Percentiles rank a stretch among this genome's conserved stretches.
Conservation (phyloP, 2,113 vertebrate species). For the Meles meles region DNA sequence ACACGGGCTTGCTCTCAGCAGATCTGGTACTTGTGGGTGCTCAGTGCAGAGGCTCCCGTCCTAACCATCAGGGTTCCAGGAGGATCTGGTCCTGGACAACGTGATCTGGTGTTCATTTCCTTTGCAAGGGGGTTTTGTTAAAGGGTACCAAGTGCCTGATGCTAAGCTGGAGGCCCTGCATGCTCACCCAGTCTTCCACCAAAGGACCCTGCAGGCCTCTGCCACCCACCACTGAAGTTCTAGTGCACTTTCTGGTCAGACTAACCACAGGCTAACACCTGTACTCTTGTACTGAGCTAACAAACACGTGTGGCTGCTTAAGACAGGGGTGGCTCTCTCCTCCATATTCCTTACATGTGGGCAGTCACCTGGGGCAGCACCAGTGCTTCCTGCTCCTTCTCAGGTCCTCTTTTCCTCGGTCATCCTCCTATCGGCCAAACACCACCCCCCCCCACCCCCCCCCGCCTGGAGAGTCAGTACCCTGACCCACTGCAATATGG, state of each 20-base stretch:
- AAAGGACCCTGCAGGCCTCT: not conserved
- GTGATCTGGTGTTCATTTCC: not conserved
- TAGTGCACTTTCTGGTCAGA: not conserved
- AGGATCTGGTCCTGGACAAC: not conserved
- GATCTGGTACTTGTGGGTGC: not conserved
- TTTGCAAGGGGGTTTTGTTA: not conserved
- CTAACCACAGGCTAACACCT: not conserved
- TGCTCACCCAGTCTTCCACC: not conserved
- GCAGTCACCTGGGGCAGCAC: not conserved
- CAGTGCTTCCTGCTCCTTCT: not conserved
- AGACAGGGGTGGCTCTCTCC: not conserved
- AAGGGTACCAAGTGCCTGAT: not conserved
- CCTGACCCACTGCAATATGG: not conserved
- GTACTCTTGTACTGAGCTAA: not conserved
- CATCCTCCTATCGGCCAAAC: not conserved
- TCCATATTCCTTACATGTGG: not conserved
- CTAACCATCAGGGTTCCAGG: not conserved
- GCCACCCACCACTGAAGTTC: not conserved
- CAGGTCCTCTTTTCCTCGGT: not conserved
- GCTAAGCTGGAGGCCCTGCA: not conserved
- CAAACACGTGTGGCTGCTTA: not conserved
- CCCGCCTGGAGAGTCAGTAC: not conserved
- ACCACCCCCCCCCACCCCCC: too few species aligned
- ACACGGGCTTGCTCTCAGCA: not conserved
- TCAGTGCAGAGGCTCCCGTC: not conserved